Conservation (phyloP, 2,113 vertebrate genomes). For the Thomomys bottae region DNA sequence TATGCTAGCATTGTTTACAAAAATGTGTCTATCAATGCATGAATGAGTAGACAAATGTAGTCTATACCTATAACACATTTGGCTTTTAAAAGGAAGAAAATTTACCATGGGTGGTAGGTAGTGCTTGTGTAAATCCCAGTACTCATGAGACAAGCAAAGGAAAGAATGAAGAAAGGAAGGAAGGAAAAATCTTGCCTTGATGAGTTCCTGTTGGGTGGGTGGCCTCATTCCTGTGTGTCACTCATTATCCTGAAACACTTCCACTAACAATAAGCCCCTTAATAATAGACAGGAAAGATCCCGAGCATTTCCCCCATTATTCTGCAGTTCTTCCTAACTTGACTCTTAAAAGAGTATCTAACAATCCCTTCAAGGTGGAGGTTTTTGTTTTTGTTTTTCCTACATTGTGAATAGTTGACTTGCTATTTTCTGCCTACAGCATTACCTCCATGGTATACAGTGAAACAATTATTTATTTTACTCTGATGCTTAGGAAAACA, state of each 20-base stretch:
- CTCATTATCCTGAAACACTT: not conserved
- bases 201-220: too few species aligned
- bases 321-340: not conserved
- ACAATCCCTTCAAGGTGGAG: not conserved
- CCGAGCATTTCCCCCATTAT: not conserved
- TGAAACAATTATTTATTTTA: conserved; percentile 56
- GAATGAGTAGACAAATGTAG: too few species aligned
- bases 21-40: too few species aligned
- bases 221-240: too few species aligned
- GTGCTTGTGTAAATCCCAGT: too few species aligned
- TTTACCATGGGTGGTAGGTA: too few species aligned
- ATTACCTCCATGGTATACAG: not conserved
- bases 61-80: too few species aligned
- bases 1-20: too few species aligned
- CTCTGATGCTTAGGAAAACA: not conserved
- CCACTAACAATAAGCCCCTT: not conserved
- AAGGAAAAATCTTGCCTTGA: not conserved
- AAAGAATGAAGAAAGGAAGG: too few species aligned
- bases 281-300: not conserved
- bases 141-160: too few species aligned
- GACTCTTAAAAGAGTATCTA: not conserved
- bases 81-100: too few species aligned
- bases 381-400: too few species aligned
- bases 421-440: not conserved
- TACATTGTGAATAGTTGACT: not conserved